Conservation (phyloP, 2,797 vertebrate genomes). For the Centroberyx gerrardi region DNA sequence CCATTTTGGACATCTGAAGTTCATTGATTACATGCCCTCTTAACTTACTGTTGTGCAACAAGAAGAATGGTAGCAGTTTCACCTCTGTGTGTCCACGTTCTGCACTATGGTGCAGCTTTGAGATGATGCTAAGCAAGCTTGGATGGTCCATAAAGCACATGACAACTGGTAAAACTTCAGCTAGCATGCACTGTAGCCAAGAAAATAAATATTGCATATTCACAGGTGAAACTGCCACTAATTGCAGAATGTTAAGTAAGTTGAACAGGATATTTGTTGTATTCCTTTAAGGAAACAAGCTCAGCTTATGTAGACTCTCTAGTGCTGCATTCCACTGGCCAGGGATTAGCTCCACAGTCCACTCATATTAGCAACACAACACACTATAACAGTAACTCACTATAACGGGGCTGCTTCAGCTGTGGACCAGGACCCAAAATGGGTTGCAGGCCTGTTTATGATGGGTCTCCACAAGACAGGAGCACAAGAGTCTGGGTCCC, state of each 20-base stretch:
- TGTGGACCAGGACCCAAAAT: background rate
- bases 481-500: background rate
- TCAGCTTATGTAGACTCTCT: background rate
- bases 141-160: too few species aligned
- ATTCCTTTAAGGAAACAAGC: background rate
- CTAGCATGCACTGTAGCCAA: too few species aligned
- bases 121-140: too few species aligned
- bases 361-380: background rate
- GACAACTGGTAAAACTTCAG: too few species aligned
- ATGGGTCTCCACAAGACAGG: background rate
- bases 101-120: too few species aligned
- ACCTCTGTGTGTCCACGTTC: too few species aligned
- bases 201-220: background rate
- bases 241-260: background rate
- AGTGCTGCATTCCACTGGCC: slow-evolving; percentile 8
- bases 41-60: too few species aligned
- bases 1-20: background rate
- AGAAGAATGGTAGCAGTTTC: too few species aligned
- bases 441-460: too few species aligned
- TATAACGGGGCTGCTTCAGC: background rate
- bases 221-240: background rate
- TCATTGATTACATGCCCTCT: background rate
- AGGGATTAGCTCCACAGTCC: slow-evolving; percentile 2
- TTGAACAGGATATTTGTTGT: background rate
- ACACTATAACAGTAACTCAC: background rate